These are phyloP conservation scores for Pentamera pediparva DNA, from an alignment of 53 echinoderm and acorn worm species.

Conservation along the genomic window DNA sequence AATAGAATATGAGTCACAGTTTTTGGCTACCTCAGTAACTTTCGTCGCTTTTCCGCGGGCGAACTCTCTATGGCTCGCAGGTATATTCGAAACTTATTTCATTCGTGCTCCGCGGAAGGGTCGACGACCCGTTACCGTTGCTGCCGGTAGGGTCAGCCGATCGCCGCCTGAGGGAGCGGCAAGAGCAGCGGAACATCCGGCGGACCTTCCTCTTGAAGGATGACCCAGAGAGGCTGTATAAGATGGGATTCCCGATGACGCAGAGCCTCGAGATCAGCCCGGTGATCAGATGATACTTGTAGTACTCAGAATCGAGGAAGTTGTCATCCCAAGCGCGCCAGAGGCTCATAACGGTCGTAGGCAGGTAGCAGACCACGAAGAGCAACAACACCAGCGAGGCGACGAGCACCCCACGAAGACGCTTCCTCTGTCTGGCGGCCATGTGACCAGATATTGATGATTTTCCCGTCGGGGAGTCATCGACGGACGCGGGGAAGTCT, in stretches of 20 bases:
- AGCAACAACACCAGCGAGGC: neutral
- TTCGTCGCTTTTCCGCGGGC: too few relatives aligned
- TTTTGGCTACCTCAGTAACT: too few relatives aligned
- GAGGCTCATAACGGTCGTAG: slow-evolving; percentile 21
- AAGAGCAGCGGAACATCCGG: neutral
- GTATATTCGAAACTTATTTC: too few relatives aligned
- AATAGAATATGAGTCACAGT: too few relatives aligned
- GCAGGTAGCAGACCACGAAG: slow-evolving; percentile 8
- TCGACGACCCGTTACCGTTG: too few relatives aligned
- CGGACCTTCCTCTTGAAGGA: neutral
- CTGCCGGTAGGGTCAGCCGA: too few relatives aligned
- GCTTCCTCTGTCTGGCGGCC: neutral
- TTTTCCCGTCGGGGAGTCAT: too few relatives aligned
- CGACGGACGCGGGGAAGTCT: neutral
- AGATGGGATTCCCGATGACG: slow-evolving; percentile 15
- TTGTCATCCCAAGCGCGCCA: slow-evolving; percentile 12
- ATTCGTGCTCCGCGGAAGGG: too few relatives aligned
- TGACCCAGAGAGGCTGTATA: slow-evolving; percentile 1
- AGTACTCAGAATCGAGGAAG: slow-evolving; percentile 22
- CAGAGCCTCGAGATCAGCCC: slow-evolving; percentile 2
- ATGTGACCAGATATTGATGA: neutral
- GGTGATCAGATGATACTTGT: slow-evolving; percentile 13
- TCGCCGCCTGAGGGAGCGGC: neutral
- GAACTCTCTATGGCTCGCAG: too few relatives aligned
- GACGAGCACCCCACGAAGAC: neutral